A percentile compares a stretch with the other conserved stretches of the same genome.
Conservation (phyloP, 1,140 invertebrate genomes). For the Brachionus plicatilis region DNA sequence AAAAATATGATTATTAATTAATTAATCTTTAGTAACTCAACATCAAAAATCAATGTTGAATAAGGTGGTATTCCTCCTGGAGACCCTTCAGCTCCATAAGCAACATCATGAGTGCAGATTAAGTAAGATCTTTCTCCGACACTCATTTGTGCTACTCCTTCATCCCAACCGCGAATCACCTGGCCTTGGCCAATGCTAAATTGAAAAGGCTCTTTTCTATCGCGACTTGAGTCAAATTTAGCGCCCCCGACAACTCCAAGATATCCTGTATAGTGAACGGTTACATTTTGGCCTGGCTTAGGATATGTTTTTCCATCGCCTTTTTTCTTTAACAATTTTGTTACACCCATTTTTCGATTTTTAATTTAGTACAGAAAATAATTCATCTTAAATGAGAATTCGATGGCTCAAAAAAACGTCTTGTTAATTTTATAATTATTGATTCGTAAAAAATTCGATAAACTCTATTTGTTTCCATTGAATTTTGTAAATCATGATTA, state of each 20-base stretch:
- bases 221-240: slow-evolving; percentile 75
- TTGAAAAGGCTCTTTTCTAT: slow-evolving; percentile 67
- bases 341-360: background rate
- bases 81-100: slow-evolving; percentile 53
- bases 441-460: background rate
- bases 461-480: background rate
- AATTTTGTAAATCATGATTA: background rate
- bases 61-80: slow-evolving; percentile 48
- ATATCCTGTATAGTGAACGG: slow-evolving; percentile 31
- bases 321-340: background rate
- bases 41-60: slow-evolving; percentile 72
- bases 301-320: slow-evolving; percentile 22
- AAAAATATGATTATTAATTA: slow-evolving; percentile 57
- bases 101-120: slow-evolving; percentile 75
- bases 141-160: slow-evolving; percentile 74
- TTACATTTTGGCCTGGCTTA: slow-evolving; percentile 12
- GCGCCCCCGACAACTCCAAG: slow-evolving; percentile 64
- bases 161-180: slow-evolving; percentile 69
- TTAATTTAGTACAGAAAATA: background rate
- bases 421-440: background rate
- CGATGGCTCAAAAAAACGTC: background rate
- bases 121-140: slow-evolving; percentile 75
- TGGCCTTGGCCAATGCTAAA: slow-evolving; percentile 73
- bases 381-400: background rate
- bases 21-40: slow-evolving; percentile 76